Evolutionary conservation across 2,797 vertebrate genomes (phyloP).

Genomic region (Trichosurus vulpecula): DNA sequence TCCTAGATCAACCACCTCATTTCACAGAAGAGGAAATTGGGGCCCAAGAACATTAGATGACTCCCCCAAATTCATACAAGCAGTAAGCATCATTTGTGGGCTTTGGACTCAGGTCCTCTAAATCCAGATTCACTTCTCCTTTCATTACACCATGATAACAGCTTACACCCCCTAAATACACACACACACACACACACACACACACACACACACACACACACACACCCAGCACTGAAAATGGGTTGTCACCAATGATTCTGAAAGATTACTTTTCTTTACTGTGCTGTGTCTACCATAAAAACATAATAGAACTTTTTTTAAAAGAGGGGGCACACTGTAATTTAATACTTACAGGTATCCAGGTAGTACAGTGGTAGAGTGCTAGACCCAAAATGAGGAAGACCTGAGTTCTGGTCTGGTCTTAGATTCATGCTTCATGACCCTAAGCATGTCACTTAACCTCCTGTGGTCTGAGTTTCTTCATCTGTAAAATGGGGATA

Average conservation of each 20-base stretch:
- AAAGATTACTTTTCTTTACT: background rate
- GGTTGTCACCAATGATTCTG: background rate
- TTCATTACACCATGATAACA: background rate
- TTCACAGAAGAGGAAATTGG: background rate
- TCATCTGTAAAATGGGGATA: background rate
- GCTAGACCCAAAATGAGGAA: background rate
- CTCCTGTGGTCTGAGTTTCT: background rate
- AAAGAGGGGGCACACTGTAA: background rate
- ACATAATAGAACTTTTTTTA: background rate
- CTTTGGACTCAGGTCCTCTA: background rate
- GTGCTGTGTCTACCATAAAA: background rate
- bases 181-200: background rate
- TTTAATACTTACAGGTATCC: background rate
- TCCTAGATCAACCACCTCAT: background rate
- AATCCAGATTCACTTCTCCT: background rate
- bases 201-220: background rate
- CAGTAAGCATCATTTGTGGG: background rate
- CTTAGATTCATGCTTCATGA: background rate
- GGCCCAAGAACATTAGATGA: background rate
- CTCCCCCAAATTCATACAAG: background rate
- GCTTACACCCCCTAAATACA: background rate
- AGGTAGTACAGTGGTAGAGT: background rate
- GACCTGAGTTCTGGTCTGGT: background rate
- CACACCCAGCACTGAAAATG: background rate
- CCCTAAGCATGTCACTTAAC: background rate